Percentiles rank a stretch among this genome's conserved stretches.
phyloP scores from a whole-genome alignment of 1,140 invertebrate species.

The Sycobia sp. region DNA sequence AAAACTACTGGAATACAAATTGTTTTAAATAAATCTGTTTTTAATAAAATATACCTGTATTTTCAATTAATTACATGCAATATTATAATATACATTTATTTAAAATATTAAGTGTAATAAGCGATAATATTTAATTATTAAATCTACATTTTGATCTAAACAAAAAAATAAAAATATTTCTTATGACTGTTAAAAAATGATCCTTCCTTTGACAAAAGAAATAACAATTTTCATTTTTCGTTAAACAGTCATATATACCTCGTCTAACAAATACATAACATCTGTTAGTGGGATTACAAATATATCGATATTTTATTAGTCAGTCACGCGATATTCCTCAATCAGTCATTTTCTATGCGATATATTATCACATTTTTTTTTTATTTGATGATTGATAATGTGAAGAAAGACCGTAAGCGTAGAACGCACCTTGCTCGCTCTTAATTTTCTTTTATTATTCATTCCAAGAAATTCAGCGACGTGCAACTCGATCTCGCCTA shows the following conservation, averaged over 20 bases:
- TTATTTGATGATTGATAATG: too few relatives aligned
- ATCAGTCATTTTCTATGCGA: conserved; percentile 1
- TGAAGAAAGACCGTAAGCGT: conserved; percentile 22
- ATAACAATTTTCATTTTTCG: conserved; percentile 11
- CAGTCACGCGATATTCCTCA: conserved; percentile 9
- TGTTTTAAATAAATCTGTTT: too few relatives aligned
- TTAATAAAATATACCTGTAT: too few relatives aligned
- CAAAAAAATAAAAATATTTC: conserved; percentile 6
- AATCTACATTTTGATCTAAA: too few relatives aligned
- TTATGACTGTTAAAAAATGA: conserved; percentile 2
- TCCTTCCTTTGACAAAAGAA: conserved; percentile 10
- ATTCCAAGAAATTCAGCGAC: conserved; percentile 8
- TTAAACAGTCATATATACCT: conserved; percentile 22
- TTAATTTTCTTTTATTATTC: not conserved
- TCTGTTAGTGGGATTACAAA: conserved; percentile 4
- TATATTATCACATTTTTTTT: conserved; percentile 4
- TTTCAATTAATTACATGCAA: too few relatives aligned
- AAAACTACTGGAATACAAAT: too few relatives aligned
- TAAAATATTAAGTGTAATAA: too few relatives aligned
- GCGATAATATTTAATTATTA: too few relatives aligned
- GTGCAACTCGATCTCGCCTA: conserved; percentile 44
- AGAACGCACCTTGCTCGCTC: not conserved
- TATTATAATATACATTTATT: too few relatives aligned
- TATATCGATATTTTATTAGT: conserved; percentile 7
- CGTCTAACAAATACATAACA: conserved; percentile 21